Base-by-base conservation (phyloP, 37 sponge, comb jelly and placozoan genomes). In the Agelas oroides region DNA sequence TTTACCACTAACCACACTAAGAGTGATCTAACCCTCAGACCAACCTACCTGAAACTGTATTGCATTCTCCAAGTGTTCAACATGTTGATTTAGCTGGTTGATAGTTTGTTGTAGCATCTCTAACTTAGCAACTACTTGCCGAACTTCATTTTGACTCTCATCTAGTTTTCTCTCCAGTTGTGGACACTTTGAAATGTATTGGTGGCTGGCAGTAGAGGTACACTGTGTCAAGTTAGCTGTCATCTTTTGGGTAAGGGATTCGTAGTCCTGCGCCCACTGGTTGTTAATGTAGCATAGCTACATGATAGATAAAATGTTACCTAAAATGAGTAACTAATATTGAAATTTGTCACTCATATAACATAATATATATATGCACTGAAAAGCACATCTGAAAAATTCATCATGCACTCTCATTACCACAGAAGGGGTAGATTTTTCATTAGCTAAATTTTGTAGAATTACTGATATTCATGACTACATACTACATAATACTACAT, bases 191-290 rank as follows among this genome's bases (percentile, higher is more conserved):
- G n/a, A 64, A 15, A 38, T 15, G 54, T 75, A 84, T 5, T 46
- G 28, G 65, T 8, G 32, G n/a, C n/a, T 18, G 20, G 65, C 0
- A 3, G 75, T 27, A 14, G 65, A 11, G 20, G 25, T 38, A 30
- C 79, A 78, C 17, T 65, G 65, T 41, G 79, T 78, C 1, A 65
- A 65, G 30, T 78, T 65, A 38, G 37, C 24, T 5, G 64, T 12
- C 46, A 46, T 65, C 31, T 71, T 63, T 38, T 88, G 56, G 1
- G 74, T 52, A 5, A 88, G 88, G 1, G 34, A 37, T 32, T 73
- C 66, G 53, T 88, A 88, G 76, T 88, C 88, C 6, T 53, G 23
- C 19, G 82, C 61, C 88, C 88, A 88, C 25, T 80, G 81, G 0
- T 81, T 69, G 38, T 88, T 88, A 12, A 88, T 81, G 21, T 55